Evolutionary conservation across 2,888 invertebrate genomes (phyloP).

Genomic region (Synergus umbraculus): DNA sequence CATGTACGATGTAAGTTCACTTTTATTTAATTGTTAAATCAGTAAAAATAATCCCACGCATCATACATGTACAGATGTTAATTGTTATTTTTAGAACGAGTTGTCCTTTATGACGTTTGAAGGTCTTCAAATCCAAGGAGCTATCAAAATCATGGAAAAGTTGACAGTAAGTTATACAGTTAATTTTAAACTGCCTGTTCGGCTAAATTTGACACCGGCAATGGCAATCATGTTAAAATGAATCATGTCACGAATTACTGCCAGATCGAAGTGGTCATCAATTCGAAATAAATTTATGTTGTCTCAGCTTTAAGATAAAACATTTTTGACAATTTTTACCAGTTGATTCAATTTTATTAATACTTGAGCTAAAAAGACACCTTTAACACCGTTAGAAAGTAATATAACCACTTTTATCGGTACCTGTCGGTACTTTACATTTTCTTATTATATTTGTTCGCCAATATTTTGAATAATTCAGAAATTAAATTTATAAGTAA

Average conservation of each 20-base stretch:
- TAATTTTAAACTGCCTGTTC: background rate
- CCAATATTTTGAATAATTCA: too few relatives aligned
- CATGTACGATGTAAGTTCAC: slow-evolving; percentile 93
- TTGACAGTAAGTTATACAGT: slow-evolving; percentile 83
- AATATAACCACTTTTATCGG: too few relatives aligned
- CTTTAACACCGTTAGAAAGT: too few relatives aligned
- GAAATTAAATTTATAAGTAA: too few relatives aligned
- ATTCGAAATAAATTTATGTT: background rate
- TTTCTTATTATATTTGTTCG: too few relatives aligned
- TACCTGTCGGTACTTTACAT: too few relatives aligned
- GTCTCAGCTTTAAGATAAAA: background rate
- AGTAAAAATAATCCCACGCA: background rate
- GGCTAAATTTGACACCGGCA: background rate
- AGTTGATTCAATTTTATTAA: background rate
- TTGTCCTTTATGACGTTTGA: slow-evolving; percentile 98
- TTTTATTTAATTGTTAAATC: slow-evolving; percentile 19
- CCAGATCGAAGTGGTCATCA: background rate
- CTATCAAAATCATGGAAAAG: slow-evolving; percentile 96
- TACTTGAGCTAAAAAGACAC: too few relatives aligned
- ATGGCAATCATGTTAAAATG: background rate
- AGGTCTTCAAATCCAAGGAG: slow-evolving; percentile 94
- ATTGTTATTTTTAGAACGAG: slow-evolving; percentile 83
- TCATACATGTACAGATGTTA: background rate
- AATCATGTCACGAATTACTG: background rate
- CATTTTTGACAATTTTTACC: background rate